Base-by-base conservation (phyloP, 1,140 invertebrate species). In the Phymorhynchus buccinoides region DNA sequence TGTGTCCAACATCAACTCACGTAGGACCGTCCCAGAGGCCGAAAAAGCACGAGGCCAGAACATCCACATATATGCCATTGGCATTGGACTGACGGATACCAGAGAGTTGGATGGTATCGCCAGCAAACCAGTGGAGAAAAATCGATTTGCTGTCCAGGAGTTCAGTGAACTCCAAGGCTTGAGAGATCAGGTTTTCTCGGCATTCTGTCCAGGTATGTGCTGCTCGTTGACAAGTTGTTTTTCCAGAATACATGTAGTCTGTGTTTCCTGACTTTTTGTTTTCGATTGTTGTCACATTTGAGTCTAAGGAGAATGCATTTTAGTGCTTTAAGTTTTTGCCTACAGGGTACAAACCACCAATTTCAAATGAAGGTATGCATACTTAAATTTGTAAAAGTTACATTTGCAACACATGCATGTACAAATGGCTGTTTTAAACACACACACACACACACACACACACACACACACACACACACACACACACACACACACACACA, bases 1-100 rank as follows among this genome's bases (percentile, higher is more conserved):
- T 62, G 87, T 89, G 6, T 90, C 89, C 12, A 91, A 90, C 83
- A 89, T 90, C 75, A 90, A 91, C 83, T 80, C 87, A 22, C 84
- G 83, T 41, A 79, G 85, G 27, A 91, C 90, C 12, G 86, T 91
- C 48, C 88, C 90, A 3, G 87, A 91, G 75, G 88, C 89, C 16
- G 86, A 86, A 41, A 18, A 35, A 16, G 87, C 82, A 48, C 56
- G 89, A 62, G 42, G n/a, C 30, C 35, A 68, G 32, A 86, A 86
- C 62, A 89, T 89, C 42, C 84, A 86, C 32, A 86, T 90, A 37
- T 90, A 87, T 85, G 89, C 87, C 12, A 89, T 90, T 80, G 89
- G 89, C 35, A 89, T 90, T 42, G 87, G 86, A 16, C 73, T 89
- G 77, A 85, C 84, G 35, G 86, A 87, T 37, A 90, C 89, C 3